Base-by-base conservation (phyloP, 2,797 vertebrate species). In the Columba guinea region DNA sequence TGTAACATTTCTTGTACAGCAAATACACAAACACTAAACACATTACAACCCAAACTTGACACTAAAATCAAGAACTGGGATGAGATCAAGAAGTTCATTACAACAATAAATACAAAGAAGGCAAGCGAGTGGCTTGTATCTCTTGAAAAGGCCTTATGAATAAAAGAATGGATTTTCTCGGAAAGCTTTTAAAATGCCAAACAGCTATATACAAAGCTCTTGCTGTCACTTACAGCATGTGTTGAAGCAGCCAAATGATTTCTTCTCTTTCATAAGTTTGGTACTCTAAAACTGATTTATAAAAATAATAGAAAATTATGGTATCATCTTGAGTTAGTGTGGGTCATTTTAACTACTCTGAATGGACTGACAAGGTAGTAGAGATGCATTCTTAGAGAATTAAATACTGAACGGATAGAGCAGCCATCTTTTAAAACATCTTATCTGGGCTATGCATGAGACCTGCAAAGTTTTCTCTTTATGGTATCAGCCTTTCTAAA, bases 151-250 rank as follows among this genome's bases (percentile, higher is more conserved):
- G 5, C 3, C n/a, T 84, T 59, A 26, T 34, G 10, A 60, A 48
- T 32, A 62, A 91, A 75, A 23, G 10, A n/a, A 87, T 26, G 3
- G 11, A 70, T 82, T 86, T 73, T 59, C 28, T 56, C 48, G 7
- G 37, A 59, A 94, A 90, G 16, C 5, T 74, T 55, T 92, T 82
- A 32, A 91, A 90, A 93, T 81, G 24, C 3, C 30, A 75, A 67
- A 48, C 4, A 62, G 6, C 26, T 37, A 39, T 14, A 59, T 19
- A 63, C 5, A 24, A 70, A 87, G 13, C 20, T 77, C 46, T 76
- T 74, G 12, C 24, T 86, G 20, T 76, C n/a, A 39, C 21, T 69
- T 68, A 24, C n/a, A 79, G 20, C 13, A 69, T 27, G 12, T 34
- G 13, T 24, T 85, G 34, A 77, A 78, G 44, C 11, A 52, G 18